Evolutionary conservation across 2,888 invertebrate species (phyloP).

Genomic region (Theodoxus fluviatilis): DNA sequence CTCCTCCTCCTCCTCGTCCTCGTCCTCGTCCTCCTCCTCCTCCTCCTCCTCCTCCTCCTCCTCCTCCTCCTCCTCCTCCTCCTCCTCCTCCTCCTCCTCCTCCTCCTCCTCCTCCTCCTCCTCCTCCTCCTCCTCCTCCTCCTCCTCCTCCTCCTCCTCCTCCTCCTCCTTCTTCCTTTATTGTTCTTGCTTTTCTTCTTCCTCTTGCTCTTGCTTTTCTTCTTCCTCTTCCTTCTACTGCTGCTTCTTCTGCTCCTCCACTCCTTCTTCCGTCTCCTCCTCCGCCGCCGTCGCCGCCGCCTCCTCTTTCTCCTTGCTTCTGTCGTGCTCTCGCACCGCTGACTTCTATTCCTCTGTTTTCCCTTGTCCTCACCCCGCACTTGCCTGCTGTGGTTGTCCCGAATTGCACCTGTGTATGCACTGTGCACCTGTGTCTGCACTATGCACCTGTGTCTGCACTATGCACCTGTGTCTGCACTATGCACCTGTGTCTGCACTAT

Average conservation of each 20-base stretch:
- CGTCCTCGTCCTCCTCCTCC: not conserved
- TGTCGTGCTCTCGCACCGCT: not conserved
- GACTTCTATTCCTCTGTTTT: no score
- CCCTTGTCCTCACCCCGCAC: no score
- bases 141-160: not conserved
- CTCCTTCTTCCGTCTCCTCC: not conserved
- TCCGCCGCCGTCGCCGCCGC: no score
- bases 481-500: no score
- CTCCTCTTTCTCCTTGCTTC: not conserved
- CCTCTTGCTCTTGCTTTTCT: not conserved
- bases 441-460: no score
- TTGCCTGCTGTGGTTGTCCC: no score
- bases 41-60: not conserved
- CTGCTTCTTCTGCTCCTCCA: not conserved
- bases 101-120: slow-evolving; percentile 13
- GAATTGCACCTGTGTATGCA: no score
- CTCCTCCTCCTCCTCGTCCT: not conserved
- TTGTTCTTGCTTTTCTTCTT: not conserved
- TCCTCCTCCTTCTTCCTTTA: not conserved
- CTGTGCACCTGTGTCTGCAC: no score
- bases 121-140: slow-evolving; percentile 19
- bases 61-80: not conserved
- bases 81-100: not conserved
- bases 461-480: no score
- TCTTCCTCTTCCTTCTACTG: not conserved